Evolutionary conservation across 2,113 vertebrate genomes (phyloP).

Genomic region (Genyomyrus donnyi): DNA sequence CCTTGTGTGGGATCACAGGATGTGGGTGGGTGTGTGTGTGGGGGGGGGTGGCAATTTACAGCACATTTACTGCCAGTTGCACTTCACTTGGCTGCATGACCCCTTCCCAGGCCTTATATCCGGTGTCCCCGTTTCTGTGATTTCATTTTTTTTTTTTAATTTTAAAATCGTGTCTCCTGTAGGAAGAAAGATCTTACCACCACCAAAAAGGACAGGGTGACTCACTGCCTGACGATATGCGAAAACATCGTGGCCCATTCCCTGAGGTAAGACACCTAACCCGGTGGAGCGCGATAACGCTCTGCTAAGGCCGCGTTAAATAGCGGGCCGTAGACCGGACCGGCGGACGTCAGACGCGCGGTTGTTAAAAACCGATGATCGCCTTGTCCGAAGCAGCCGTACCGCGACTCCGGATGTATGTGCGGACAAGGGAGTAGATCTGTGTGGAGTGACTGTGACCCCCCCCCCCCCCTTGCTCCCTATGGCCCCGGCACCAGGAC

Average conservation of each 20-base stretch:
- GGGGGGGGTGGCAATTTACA: not conserved
- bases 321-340: not conserved
- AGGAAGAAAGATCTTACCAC: conserved; percentile 95
- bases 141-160: not conserved
- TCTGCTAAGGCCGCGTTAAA: not conserved
- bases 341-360: not conserved
- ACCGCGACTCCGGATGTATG: not conserved
- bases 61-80: not conserved
- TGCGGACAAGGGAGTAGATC: not conserved
- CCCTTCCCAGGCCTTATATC: not conserved
- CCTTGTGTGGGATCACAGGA: not conserved
- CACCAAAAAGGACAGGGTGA: conserved; percentile 94
- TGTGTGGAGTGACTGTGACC: conserved; percentile 24
- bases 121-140: not conserved
- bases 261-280: conserved; percentile 69
- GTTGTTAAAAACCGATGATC: conserved; percentile 4
- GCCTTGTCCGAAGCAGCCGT: not conserved
- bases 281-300: not conserved
- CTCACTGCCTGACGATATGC: conserved; percentile 93
- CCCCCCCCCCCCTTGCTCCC: not conserved
- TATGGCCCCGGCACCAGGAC: conserved; percentile 64
- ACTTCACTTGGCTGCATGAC: not conserved
- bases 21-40: not conserved
- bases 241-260: conserved; percentile 95
- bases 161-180: conserved; percentile 32